Base-by-base conservation (phyloP, 1,140 invertebrate genomes). In the Fopius arisanus region DNA sequence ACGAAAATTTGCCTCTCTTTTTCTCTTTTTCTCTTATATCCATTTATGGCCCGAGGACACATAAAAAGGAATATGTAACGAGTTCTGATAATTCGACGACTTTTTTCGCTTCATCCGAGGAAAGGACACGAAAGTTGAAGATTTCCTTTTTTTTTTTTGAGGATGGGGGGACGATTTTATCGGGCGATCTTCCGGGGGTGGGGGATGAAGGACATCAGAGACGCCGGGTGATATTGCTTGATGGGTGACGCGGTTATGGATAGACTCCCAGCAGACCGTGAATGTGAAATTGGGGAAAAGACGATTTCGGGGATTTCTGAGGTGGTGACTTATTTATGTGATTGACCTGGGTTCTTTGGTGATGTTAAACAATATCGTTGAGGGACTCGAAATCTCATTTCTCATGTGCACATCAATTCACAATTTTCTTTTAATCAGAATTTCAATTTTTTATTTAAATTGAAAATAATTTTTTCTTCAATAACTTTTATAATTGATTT, bases 11-110 rank as follows among this genome's bases (percentile, higher is more conserved):
- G n/a, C n/a, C n/a, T n/a, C 1, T n/a, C 33, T 48, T 67, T 59
- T 67, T 19, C 12, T 48, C 70, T 51, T 74, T 76, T 80, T 79
- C 77, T 78, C 77, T 78, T 79, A 80, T 81, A 83, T 80, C 81
- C 80, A 79, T 86, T 87, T 86, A 86, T 86, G 79, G 82, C 78
- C 62, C 74, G 67, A 77, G 72, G 76, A 79, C 78, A 81, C 85
- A 86, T 86, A 87, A 87, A 87, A 86, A 84, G 83, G 85, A 87
- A 88, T 88, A 88, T 84, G 82, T 86, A 85, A 88, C 83, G 85
- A 88, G 81, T 74, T 40, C 75, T 78, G 84, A 87, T 85, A 86
- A 87, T 87, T 87, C 83, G 84, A 78, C 62, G 26, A 6, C 33
- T 65, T 65, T 65, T 65, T 65, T 65, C 28, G 75, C 78, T 81